Evolutionary conservation across 2,797 vertebrate genomes (phyloP), one percentile per base, ranked within the genome.

Genomic region (Arctocebus calabarensis): DNA sequence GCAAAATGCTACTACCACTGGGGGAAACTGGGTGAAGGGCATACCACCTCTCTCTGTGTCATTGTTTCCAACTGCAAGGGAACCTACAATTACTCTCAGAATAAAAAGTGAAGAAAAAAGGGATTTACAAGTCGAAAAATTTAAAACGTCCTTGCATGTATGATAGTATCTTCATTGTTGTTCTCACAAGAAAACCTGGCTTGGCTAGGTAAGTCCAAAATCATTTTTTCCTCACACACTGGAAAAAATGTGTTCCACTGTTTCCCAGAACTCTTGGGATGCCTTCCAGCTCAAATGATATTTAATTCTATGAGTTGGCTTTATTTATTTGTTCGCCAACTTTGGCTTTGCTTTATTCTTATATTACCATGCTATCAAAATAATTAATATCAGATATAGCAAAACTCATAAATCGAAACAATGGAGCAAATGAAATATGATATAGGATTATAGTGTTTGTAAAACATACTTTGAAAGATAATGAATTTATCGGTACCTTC

Each of bases 331-430:
- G 48, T 22, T 55, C 34, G 48, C 34, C 29, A 86, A 68, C 3
- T 68, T 79, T 88, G 85, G 83, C 70, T 92, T 77, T 84, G 93
- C 22, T 70, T 82, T 82, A 90, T 57, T 25, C 68, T 86, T 83
- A 62, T 61, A 84, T 32, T 95, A 32, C 17, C 37, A 85, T 7
- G 23, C 19, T 61, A 82, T 52, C 23, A 85, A 93, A 78, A 55
- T 73, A 91, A 79, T 43, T 94, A 73, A 55, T 83, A 82, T 20
- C 66, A 40, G 43, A 86, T 34, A 75, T 13, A 45, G 59, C 4
- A 61, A 86, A 86, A 62, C 13, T 81, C 62, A 55, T 27, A 79
- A 40, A 59, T 77, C 94, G 71, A 94, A 86, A 86, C 34, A 84
- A 57, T 61, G 14, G 34, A 85, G 8, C 34, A 82, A 84, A 74